phyloP scores from a whole-genome alignment of 2,113 vertebrate species.

The Ailuropoda melanoleuca region DNA sequence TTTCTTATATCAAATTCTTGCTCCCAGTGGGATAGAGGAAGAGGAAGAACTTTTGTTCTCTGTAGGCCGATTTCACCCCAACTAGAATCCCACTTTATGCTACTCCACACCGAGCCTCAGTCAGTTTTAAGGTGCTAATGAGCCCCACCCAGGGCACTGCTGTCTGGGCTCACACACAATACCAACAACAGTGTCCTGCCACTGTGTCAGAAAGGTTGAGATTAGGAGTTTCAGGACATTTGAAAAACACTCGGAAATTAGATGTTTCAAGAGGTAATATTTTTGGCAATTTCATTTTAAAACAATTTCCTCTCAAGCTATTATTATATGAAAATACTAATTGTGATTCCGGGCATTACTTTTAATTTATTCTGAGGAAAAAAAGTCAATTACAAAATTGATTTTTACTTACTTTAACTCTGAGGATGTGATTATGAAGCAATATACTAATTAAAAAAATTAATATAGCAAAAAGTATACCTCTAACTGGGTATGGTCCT shows the following conservation, averaged over 20 bases:
- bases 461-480: background rate
- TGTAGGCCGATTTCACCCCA: background rate
- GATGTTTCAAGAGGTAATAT: background rate
- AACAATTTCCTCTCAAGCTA: slow-evolving; percentile 20
- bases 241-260: slow-evolving; percentile 1
- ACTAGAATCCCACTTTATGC: background rate
- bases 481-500: background rate
- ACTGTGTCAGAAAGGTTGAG: background rate
- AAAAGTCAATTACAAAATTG: background rate
- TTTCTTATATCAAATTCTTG: background rate
- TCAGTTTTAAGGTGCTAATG: background rate
- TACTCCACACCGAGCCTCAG: background rate
- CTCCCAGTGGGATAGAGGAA: background rate
- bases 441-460: background rate
- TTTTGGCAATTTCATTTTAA: slow-evolving; percentile 54
- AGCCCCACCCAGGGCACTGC: background rate
- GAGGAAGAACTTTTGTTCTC: background rate
- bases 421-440: slow-evolving; percentile 1
- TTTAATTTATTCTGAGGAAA: background rate
- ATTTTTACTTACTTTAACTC: slow-evolving; percentile 44
- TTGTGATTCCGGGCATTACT: background rate
- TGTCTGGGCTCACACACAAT: background rate
- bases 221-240: background rate
- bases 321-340: slow-evolving; percentile 37
- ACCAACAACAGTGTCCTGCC: background rate